These are phyloP conservation scores for Aelia acuminata DNA, from an alignment of 2,888 invertebrate genomes.

Conservation along the genomic window DNA sequence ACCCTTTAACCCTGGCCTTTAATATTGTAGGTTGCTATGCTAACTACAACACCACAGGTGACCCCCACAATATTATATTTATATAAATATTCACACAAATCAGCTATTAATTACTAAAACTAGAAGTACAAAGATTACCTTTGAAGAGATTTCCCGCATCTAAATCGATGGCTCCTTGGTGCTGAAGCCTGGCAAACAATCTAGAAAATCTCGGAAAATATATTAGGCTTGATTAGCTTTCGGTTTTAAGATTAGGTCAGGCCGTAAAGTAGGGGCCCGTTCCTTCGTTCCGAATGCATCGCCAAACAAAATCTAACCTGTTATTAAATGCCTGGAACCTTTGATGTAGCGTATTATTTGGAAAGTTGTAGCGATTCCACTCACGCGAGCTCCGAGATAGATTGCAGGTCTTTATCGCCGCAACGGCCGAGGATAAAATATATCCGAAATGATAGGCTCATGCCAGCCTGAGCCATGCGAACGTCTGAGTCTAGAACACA, in stretches of 20 bases:
- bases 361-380: background rate
- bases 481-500: too few species aligned
- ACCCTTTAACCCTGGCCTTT: too few species aligned
- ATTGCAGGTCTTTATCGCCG: background rate
- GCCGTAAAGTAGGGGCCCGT: background rate
- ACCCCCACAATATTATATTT: too few species aligned
- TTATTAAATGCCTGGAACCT: constrained; percentile 1
- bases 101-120: too few species aligned
- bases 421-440: background rate
- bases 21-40: too few species aligned
- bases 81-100: too few species aligned
- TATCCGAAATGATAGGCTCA: background rate
- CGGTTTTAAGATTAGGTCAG: background rate
- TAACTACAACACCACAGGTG: too few species aligned
- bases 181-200: background rate
- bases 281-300: background rate
- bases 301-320: constrained; percentile 43
- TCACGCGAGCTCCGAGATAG: background rate
- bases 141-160: background rate
- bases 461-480: too few species aligned
- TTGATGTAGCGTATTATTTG: constrained; percentile 42
- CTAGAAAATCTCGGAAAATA: background rate
- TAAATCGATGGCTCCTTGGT: background rate
- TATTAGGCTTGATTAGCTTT: background rate
- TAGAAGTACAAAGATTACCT: too few species aligned